phyloP scores from a whole-genome alignment of 2,113 vertebrate species.

The Melierax canorus region DNA sequence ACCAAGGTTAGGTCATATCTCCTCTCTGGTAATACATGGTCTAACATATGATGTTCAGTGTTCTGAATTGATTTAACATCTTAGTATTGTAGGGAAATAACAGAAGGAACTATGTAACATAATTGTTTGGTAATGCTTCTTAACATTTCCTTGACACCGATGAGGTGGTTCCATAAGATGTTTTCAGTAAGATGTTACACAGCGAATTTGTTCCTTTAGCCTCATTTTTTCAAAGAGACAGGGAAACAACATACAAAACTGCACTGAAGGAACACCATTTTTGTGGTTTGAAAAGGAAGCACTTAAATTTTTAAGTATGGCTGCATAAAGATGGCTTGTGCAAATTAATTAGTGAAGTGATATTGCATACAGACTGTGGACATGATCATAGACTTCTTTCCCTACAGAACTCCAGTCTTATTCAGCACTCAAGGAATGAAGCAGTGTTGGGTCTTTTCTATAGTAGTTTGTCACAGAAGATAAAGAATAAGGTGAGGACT shows the following conservation, averaged over 20 bases:
- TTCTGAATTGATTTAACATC: not conserved
- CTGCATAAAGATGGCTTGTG: not conserved
- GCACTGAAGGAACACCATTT: not conserved
- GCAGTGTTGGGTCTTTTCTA: not conserved
- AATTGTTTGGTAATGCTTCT: not conserved
- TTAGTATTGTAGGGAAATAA: not conserved
- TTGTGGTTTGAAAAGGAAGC: not conserved
- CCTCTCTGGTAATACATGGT: not conserved
- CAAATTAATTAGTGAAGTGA: not conserved
- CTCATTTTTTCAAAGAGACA: not conserved
- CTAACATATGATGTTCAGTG: not conserved
- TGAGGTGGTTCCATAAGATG: not conserved
- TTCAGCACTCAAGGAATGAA: not conserved
- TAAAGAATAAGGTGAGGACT: not conserved
- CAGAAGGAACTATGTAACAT: not conserved
- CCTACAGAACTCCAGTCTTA: not conserved
- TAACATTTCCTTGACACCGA: not conserved
- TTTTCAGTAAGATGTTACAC: not conserved
- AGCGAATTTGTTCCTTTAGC: not conserved
- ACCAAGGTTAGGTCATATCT: not conserved
- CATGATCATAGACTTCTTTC: not conserved
- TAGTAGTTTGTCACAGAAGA: not conserved
- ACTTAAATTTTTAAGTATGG: not conserved
- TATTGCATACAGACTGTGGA: not conserved
- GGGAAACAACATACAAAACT: not conserved